phyloP scores from a whole-genome alignment of 2,888 invertebrate genomes.

The Ochropacha duplaris region DNA sequence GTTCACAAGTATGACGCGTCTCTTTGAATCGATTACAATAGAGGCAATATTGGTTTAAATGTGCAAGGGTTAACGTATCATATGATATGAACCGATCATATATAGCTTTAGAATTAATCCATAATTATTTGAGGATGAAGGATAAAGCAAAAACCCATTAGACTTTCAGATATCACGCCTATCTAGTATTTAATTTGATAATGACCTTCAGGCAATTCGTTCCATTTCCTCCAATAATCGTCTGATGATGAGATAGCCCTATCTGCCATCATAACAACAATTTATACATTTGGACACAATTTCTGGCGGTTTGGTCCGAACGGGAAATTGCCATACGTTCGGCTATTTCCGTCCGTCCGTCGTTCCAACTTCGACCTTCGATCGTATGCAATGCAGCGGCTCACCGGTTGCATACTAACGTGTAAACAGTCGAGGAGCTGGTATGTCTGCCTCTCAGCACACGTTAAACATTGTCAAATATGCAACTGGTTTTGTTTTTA shows the following conservation, averaged over 20 bases:
- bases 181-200: no score
- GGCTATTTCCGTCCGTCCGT: conserved; percentile 68
- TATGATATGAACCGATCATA: no score
- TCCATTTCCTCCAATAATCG: background rate
- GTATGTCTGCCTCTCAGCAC: conserved; percentile 6
- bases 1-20: no score
- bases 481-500: conserved; percentile 23
- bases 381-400: conserved; percentile 48
- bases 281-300: conserved; percentile 15
- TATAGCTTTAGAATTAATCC: no score
- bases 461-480: conserved; percentile 20
- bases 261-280: conserved; percentile 1
- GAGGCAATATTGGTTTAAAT: background rate
- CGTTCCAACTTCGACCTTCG: conserved; percentile 62
- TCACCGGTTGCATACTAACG: conserved; percentile 32
- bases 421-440: conserved; percentile 15
- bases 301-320: conserved; percentile 28
- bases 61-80: background rate
- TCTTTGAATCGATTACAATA: conserved; percentile 3
- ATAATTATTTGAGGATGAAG: no score
- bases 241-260: background rate
- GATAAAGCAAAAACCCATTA: no score
- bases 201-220: no score
- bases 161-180: no score
- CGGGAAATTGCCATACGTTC: conserved; percentile 70